A percentile compares a stretch with the other conserved stretches of the same genome.
These are phyloP conservation scores for Phalacrocorax pelagicus DNA, from an alignment of 2,113 vertebrate genomes.

Conservation along the genomic window DNA sequence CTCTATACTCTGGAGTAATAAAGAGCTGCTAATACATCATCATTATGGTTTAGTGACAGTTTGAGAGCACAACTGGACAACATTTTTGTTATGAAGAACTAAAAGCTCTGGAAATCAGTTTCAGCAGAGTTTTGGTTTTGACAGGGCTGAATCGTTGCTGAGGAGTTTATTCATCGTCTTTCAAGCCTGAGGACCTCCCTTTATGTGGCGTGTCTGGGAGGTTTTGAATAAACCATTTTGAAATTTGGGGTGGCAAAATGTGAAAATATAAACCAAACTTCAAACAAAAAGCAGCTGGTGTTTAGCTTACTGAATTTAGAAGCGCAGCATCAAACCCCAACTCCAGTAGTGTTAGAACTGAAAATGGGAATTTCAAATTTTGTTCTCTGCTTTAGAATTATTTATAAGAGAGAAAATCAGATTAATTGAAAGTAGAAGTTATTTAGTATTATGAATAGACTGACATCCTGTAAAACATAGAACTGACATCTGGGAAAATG, in stretches of 20 bases:
- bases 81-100: not conserved
- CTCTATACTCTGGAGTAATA: not conserved
- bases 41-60: not conserved
- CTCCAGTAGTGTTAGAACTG: not conserved
- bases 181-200: not conserved
- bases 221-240: not conserved
- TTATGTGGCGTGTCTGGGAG: not conserved
- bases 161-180: not conserved
- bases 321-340: not conserved
- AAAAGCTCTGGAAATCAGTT: not conserved
- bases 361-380: not conserved
- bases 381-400: conserved; percentile 26
- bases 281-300: not conserved
- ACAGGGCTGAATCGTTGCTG: not conserved
- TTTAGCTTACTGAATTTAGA: not conserved
- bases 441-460: not conserved
- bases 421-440: conserved; percentile 25
- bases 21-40: not conserved
- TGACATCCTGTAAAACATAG: not conserved
- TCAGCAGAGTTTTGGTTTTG: not conserved
- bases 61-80: not conserved
- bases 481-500: conserved; percentile 6
- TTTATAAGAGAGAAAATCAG: conserved; percentile 15
- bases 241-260: not conserved
- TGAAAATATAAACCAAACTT: not conserved